Evolutionary conservation across 2,797 vertebrate species (phyloP).

Genomic region (Cryptoblepharus egeriae): DNA sequence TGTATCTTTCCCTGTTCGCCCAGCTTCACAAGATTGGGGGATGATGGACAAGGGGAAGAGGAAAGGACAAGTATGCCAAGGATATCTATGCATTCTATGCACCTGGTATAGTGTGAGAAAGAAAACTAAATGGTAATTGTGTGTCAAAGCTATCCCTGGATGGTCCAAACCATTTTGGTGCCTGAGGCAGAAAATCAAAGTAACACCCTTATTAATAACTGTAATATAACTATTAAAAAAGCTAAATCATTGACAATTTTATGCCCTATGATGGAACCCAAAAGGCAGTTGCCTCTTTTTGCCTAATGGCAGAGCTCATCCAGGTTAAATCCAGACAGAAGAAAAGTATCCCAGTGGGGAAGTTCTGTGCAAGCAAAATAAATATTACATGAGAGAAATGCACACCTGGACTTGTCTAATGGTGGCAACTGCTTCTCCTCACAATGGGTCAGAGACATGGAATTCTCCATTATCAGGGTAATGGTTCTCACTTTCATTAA

Average conservation of each 20-base stretch:
- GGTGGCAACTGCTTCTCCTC: accelerated
- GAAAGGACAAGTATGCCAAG: too few relatives aligned
- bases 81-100: too few relatives aligned
- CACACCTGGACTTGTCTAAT: neutral
- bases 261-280: neutral
- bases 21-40: too few relatives aligned
- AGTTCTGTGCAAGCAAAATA: neutral
- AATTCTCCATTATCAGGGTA: neutral
- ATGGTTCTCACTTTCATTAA: neutral
- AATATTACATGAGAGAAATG: neutral
- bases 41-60: too few relatives aligned
- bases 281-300: neutral
- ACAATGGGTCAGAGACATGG: neutral
- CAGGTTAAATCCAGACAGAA: neutral
- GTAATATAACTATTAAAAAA: neutral
- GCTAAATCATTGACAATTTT: neutral
- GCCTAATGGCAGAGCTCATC: neutral
- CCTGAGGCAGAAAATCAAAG: neutral
- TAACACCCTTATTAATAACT: neutral
- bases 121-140: neutral
- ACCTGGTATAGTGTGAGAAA: too few relatives aligned
- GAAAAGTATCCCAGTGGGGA: neutral
- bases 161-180: neutral
- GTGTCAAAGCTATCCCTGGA: neutral
- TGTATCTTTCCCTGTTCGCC: too few relatives aligned